phyloP scores from a whole-genome alignment of 2,888 invertebrate genomes.

The Drosophila ustulata region DNA sequence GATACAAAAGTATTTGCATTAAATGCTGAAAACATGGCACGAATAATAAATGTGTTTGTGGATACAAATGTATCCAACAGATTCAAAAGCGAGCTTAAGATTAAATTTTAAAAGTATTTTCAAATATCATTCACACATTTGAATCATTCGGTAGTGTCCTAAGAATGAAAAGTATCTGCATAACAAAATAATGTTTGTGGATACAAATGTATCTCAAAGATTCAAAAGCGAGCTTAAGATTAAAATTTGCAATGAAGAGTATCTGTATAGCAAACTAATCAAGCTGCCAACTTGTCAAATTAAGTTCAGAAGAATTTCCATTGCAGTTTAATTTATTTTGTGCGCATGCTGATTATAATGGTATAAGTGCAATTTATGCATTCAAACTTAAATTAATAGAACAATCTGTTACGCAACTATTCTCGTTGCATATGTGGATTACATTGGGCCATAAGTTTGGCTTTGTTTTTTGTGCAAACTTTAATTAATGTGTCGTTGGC shows the following conservation, averaged over 20 bases:
- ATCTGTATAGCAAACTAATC: too few relatives aligned
- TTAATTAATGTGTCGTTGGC: conserved; percentile 26
- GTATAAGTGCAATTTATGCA: too few relatives aligned
- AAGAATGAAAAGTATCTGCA: too few relatives aligned
- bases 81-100: neutral
- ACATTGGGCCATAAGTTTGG: neutral
- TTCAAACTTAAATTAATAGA: neutral
- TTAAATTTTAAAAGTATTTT: too few relatives aligned
- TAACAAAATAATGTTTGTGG: too few relatives aligned
- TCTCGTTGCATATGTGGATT: neutral
- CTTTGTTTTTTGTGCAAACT: neutral
- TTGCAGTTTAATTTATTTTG: neutral
- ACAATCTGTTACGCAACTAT: neutral
- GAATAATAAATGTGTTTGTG: neutral
- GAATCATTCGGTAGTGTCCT: too few relatives aligned
- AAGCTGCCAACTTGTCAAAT: too few relatives aligned
- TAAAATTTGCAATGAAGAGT: too few relatives aligned
- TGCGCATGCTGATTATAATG: neutral
- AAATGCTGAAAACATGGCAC: neutral
- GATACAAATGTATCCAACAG: neutral
- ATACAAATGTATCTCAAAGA: neutral
- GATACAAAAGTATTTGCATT: too few relatives aligned
- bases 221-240: neutral
- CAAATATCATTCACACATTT: too few relatives aligned
- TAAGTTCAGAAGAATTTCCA: too few relatives aligned